Percentiles rank a stretch among this genome's conserved stretches.
These are phyloP conservation scores for Porites australiensis DNA, from an alignment of 64 coral and sea anemone species.

Conservation along the genomic window DNA sequence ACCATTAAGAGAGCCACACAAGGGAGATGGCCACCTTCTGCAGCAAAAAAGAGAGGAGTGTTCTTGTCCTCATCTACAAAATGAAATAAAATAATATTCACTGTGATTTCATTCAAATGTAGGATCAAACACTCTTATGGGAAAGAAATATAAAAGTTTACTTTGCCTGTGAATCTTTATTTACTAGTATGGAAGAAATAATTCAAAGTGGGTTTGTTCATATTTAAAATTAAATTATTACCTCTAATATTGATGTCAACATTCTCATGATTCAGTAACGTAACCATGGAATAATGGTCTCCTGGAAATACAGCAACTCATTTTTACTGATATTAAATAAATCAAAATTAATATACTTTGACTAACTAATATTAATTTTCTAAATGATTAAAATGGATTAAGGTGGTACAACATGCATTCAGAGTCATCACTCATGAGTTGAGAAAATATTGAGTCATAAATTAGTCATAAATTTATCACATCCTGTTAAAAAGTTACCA, in stretches of 20 bases:
- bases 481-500: too few species aligned
- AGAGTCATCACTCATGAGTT: too few species aligned
- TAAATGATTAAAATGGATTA: background rate
- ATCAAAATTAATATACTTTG: too few species aligned
- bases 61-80: slow-evolving; percentile 85
- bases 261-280: slow-evolving; percentile 78
- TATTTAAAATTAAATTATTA: background rate
- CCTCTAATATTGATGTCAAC: slow-evolving; percentile 93
- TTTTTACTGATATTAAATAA: too few species aligned
- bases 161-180: too few species aligned
- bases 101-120: background rate
- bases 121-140: background rate
- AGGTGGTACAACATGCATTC: too few species aligned
- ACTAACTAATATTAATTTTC: too few species aligned
- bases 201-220: too few species aligned
- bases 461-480: too few species aligned
- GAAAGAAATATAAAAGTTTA: too few species aligned
- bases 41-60: slow-evolving; percentile 94
- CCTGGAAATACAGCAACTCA: slow-evolving; percentile 46
- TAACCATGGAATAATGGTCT: slow-evolving; percentile 93
- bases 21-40: slow-evolving; percentile 87
- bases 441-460: too few species aligned
- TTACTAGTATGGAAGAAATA: too few species aligned
- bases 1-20: slow-evolving; percentile 99
- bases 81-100: background rate